phyloP scores from a whole-genome alignment of 2,113 vertebrate species.

The Tenebrosternarchus preto region DNA sequence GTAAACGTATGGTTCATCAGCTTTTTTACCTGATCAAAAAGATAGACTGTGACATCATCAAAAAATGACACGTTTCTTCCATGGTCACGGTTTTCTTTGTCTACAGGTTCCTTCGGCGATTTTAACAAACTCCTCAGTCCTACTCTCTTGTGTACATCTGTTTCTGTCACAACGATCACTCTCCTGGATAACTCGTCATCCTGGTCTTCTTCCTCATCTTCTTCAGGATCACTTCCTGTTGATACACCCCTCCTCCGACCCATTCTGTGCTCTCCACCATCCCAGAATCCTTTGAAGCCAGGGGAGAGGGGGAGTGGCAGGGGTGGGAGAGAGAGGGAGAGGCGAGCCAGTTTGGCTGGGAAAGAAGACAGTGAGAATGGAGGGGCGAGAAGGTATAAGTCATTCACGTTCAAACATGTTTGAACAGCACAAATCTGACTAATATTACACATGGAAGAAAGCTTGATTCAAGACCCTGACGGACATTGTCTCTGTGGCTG shows the following conservation, averaged over 20 bases:
- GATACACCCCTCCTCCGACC: conserved; percentile 74
- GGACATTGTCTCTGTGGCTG: background rate
- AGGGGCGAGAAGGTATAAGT: background rate
- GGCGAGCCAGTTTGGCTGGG: conserved; percentile 85
- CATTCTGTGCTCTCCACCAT: conserved; percentile 71
- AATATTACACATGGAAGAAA: background rate
- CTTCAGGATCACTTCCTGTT: conserved; percentile 73
- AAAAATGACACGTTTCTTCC: conserved; percentile 84
- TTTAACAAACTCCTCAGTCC: conserved; percentile 88
- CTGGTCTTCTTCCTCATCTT: conserved; percentile 84
- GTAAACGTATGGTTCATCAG: background rate
- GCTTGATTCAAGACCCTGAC: background rate
- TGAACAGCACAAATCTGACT: background rate
- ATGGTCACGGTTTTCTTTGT: conserved; percentile 80
- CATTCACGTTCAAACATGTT: too few species aligned
- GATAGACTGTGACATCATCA: conserved; percentile 91
- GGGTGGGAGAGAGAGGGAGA: conserved; percentile 86
- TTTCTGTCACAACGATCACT: conserved; percentile 87
- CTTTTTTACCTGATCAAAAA: conserved; percentile 85
- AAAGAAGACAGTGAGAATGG: conserved; percentile 39
- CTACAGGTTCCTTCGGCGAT: conserved; percentile 83
- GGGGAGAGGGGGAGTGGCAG: conserved; percentile 80
- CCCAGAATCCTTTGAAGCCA: conserved; percentile 79
- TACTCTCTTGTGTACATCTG: conserved; percentile 82
- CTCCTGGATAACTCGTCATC: conserved; percentile 78